Evolutionary conservation across 1,140 invertebrate species (phyloP).

Genomic region (Brachionus manjavacas): DNA sequence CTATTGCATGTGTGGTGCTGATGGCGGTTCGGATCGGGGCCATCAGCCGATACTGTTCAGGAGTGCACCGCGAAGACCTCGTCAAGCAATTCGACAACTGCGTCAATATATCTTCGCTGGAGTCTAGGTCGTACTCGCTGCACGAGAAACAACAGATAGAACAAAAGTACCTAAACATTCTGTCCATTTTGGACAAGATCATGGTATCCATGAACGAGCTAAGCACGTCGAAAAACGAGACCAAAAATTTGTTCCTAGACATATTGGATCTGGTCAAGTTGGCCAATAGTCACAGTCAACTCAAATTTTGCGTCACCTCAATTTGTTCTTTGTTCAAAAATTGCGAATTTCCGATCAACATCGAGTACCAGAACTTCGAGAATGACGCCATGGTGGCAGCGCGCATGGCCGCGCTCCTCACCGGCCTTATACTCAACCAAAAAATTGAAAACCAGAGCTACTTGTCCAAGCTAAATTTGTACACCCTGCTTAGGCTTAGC

Average conservation of each 20-base stretch:
- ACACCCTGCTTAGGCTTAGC: not conserved
- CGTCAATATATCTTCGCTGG: not conserved
- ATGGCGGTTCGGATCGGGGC: not conserved
- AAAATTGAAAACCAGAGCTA: conserved; percentile 16
- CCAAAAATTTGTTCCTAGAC: conserved; percentile 3
- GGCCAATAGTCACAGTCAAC: not conserved
- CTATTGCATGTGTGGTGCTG: not conserved
- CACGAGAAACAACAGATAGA: not conserved
- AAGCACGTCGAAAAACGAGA: not conserved
- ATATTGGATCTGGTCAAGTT: conserved; percentile 10
- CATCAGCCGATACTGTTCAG: not conserved
- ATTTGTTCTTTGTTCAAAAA: conserved; percentile 30
- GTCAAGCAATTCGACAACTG: conserved; percentile 1
- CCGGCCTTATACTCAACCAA: conserved; percentile 9
- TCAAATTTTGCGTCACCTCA: conserved; percentile 21
- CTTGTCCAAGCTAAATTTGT: conserved; percentile 13
- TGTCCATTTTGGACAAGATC: not conserved
- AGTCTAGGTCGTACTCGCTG: not conserved
- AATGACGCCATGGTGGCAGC: not conserved
- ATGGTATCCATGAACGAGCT: not conserved
- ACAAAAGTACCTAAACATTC: not conserved
- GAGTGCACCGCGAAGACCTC: not conserved
- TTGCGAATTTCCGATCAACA: conserved; percentile 40
- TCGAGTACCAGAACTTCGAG: conserved; percentile 6
- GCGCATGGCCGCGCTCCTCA: not conserved